Base-by-base conservation (phyloP, 2,113 vertebrate genomes). In the Stictonetta naevosa region DNA sequence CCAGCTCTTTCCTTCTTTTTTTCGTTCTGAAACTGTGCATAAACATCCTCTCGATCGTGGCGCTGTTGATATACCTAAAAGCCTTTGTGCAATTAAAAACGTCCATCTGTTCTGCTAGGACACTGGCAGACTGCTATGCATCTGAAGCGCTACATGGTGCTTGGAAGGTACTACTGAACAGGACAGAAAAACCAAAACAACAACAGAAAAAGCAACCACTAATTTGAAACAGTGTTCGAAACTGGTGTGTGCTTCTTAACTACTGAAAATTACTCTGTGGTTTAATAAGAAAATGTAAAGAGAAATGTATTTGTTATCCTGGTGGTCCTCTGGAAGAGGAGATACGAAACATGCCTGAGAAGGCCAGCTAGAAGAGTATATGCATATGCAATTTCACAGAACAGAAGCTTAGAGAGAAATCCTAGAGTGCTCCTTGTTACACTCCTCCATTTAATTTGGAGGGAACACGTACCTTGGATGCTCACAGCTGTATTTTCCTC, bases 91-190 rank as follows among this genome's bases (percentile, higher is more conserved):
- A 96, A 69, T 90, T 91, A 91, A 88, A 25, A 96, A n/a, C 58
- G 86, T 86, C 90, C 73, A 69, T 96, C 95, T 95, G 73, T 92
- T 96, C 73, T 59, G 4, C 79, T 63, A 84, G 96, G 84, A 77
- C 59, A 29, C 48, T 80, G 86, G 28, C 58, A 92, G 89, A 60
- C 74, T 87, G 58, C 52, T 42, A 0, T 64, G 66, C 58, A 31
- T 93, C 59, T 95, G 20, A 91, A 90, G 60, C n/a, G 21, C n/a
- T 50, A 2, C 12, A 1, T 36, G 26, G 22, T 69, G 91, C 85
- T 83, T 81, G 48, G 68, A 50, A 91, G 93, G 40, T 77, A 31
- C 28, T 93, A 19, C 40, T 86, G 88, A 90, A 66, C 46, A 63
- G n/a, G 58, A 60, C 3, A 5, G 42, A 86, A 77, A 83, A 78